These are phyloP conservation scores for Ranitomeya imitator DNA, from an alignment of 2,113 vertebrate species.

Conservation along the genomic window DNA sequence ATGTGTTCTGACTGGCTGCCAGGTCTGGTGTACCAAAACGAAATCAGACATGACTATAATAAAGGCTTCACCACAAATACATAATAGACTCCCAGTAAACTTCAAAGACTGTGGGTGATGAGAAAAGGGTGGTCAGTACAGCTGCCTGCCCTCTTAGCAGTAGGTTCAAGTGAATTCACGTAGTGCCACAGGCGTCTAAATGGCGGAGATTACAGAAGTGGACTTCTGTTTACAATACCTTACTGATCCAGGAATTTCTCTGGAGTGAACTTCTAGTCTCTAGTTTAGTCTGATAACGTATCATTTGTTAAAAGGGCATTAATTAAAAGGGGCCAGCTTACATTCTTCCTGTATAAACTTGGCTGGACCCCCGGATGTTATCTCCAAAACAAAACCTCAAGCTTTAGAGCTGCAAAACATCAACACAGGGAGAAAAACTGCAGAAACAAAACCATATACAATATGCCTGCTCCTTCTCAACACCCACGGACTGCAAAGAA, in stretches of 20 bases:
- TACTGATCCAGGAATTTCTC: constrained; percentile 54
- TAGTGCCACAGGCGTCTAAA: constrained; percentile 46
- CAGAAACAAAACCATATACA: constrained; percentile 41
- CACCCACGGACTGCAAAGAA: constrained; percentile 45
- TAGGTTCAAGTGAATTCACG: constrained; percentile 29
- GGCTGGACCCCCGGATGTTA: constrained; percentile 52
- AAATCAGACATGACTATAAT: neutral
- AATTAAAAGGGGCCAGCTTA: constrained; percentile 57
- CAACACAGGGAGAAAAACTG: constrained; percentile 40
- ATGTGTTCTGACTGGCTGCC: neutral
- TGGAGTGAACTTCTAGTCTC: constrained; percentile 51
- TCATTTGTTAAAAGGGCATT: constrained; percentile 57
- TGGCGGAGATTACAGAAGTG: constrained; percentile 43
- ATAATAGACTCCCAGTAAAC: neutral
- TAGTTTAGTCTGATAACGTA: constrained; percentile 59
- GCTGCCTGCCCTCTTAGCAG: constrained; percentile 1
- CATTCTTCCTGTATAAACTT: constrained; percentile 57
- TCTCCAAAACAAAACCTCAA: constrained; percentile 53
- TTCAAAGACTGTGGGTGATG: neutral
- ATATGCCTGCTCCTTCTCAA: constrained; percentile 48
- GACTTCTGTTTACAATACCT: constrained; percentile 55
- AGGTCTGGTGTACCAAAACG: neutral
- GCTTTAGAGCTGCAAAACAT: constrained; percentile 45
- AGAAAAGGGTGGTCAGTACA: constrained; percentile 28
- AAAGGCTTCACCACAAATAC: neutral